Conservation (phyloP, 1,140 invertebrate species). For the Vanessa atalanta region DNA sequence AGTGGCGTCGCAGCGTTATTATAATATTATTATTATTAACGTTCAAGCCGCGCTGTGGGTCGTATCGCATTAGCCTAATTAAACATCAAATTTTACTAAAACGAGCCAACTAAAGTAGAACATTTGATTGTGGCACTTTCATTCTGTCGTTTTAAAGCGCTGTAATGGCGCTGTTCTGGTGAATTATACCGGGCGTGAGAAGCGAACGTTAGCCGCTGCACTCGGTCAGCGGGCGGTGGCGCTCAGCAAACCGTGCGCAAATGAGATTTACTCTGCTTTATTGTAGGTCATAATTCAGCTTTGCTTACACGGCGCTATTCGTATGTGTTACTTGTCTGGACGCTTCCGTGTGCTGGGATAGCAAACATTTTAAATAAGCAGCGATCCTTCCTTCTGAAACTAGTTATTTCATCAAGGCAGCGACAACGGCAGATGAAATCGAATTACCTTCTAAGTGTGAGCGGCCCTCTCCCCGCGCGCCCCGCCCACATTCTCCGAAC, state of each 20-base stretch:
- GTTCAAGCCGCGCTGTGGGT: conserved; percentile 7
- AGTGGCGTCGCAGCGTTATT: conserved; percentile 6
- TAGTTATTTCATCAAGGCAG: conserved; percentile 6
- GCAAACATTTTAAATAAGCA: no score
- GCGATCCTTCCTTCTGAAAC: no score
- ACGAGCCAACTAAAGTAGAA: conserved; percentile 10
- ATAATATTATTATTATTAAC: conserved; percentile 19
- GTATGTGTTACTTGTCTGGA: neutral
- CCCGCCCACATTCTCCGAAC: neutral
- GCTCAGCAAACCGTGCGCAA: neutral
- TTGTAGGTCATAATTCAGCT: conserved; percentile 11
- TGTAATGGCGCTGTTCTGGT: conserved; percentile 16
- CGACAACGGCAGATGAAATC: neutral
- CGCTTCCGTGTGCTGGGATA: no score
- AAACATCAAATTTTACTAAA: conserved; percentile 19
- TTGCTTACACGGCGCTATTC: conserved; percentile 5
- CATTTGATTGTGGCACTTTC: conserved; percentile 17
- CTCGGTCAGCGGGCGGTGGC: neutral
- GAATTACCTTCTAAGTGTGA: conserved; percentile 3
- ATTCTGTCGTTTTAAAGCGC: neutral
- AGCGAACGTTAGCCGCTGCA: neutral
- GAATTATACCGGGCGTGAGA: conserved; percentile 8
- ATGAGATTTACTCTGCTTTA: conserved; percentile 13
- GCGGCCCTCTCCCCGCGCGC: neutral
- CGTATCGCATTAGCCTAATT: conserved; percentile 19